A percentile compares a stretch with the other conserved stretches of the same genome.
These are phyloP conservation scores for Pyrgilauda ruficollis DNA, from an alignment of 2,113 vertebrate genomes.

Conservation along the genomic window DNA sequence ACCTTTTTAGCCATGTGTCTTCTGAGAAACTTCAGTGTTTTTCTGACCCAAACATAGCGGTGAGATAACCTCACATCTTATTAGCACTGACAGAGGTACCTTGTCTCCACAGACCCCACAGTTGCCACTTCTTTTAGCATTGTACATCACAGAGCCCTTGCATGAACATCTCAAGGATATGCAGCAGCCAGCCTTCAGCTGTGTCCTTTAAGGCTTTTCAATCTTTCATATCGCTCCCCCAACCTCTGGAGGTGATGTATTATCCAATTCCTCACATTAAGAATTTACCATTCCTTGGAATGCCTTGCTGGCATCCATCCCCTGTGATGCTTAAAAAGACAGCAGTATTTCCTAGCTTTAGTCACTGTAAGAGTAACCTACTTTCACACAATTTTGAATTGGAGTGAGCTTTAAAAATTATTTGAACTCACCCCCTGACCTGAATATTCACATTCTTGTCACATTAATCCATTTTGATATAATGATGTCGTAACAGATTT, in stretches of 20 bases:
- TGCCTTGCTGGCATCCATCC: not conserved
- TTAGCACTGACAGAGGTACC: slow-evolving; percentile 37
- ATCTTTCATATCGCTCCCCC: not conserved
- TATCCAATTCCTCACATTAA: slow-evolving; percentile 3
- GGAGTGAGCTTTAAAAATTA: slow-evolving; percentile 22
- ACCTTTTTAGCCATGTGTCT: slow-evolving; percentile 38
- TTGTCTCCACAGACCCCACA: slow-evolving; percentile 36
- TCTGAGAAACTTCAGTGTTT: slow-evolving; percentile 16
- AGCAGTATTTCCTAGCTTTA: not conserved
- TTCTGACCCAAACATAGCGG: slow-evolving; percentile 19
- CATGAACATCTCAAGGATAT: slow-evolving; percentile 46
- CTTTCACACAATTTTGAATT: slow-evolving; percentile 16
- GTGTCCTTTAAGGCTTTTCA: slow-evolving; percentile 39
- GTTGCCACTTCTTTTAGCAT: slow-evolving; percentile 21
- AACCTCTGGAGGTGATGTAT: slow-evolving; percentile 11
- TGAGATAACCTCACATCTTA: slow-evolving; percentile 37
- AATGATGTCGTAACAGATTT: not conserved
- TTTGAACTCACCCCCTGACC: not conserved
- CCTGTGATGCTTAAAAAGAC: not conserved
- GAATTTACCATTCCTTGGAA: slow-evolving; percentile 22
- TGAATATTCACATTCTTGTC: slow-evolving; percentile 18
- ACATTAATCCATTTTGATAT: not conserved
- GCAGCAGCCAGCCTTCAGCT: not conserved
- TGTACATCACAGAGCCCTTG: slow-evolving; percentile 58
- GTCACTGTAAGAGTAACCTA: not conserved